Evolutionary conservation across 2,888 invertebrate species (phyloP), one percentile per base, ranked within the genome.

Genomic region (Eupithecia centaureata): DNA sequence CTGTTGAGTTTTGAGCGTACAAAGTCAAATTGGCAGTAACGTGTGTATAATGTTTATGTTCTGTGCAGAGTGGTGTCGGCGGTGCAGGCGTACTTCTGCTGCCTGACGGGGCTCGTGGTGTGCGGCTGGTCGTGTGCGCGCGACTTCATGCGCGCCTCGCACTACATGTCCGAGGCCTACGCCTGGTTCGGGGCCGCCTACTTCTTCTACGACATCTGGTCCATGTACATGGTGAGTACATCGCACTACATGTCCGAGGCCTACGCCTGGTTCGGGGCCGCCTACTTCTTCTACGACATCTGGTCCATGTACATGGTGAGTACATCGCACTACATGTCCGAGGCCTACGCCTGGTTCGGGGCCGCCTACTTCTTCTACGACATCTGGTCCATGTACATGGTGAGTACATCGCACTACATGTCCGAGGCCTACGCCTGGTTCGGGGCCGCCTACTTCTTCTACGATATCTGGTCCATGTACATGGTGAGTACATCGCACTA

Each of bases 401-500:
- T 96, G 69, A 95, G 95, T 81, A 30, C 7, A 15, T 15, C 25
- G 10, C 15, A 96, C 88, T 95, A 95, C 82, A 94, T 96, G 80
- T 96, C 96, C 62, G 95, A 96, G 81, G 96, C 95, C 1, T 96
- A 96, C 86, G 96, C 96, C 0, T 96, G 96, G 96, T 96, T 96
- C 83, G 96, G 96, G 1, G 95, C 96, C 35, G 95, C 96, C 0
- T 96, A 96, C 87, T 96, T 96, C 87, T 95, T 96, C 91, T 96
- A 96, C 80, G 96, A 96, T 86, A 96, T 96, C 74, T 96, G 96
- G 95, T 96, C 96, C 25, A 96, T 96, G 96, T 96, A 96, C 78
- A 94, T 95, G 88, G 96, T 96, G 69, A 95, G 95, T 81, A 30
- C 7, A 15, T 15, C 25, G 10, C 15, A n/a, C n/a, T n/a, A n/a